These are phyloP conservation scores for Heterodera carotae DNA, from an alignment of 1,140 invertebrate species.

Conservation along the genomic window DNA sequence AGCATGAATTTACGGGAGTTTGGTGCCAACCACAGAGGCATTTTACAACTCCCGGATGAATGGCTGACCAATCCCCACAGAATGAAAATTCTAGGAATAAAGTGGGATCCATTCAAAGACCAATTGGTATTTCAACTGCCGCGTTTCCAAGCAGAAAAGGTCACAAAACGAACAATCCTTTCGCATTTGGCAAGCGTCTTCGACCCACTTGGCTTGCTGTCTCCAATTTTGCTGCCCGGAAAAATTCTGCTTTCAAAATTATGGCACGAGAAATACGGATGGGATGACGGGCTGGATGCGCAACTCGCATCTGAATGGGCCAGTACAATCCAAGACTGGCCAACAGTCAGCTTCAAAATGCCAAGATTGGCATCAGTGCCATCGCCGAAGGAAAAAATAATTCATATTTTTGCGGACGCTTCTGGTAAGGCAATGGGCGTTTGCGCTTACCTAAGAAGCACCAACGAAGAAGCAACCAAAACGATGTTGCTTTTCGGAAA, in stretches of 20 bases:
- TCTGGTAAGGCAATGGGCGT: constrained; percentile 12
- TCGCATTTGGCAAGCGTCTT: background rate
- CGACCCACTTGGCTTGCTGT: background rate
- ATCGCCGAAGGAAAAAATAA: background rate
- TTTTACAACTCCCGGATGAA: background rate
- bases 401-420: constrained; percentile 10
- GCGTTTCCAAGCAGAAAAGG: background rate
- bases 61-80: background rate
- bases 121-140: background rate
- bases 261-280: background rate
- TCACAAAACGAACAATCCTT: constrained; percentile 6
- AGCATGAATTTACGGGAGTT: constrained; percentile 7
- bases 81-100: background rate
- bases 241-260: constrained; percentile 2
- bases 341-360: background rate
- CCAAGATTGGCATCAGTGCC: background rate
- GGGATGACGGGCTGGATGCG: background rate
- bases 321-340: background rate
- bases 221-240: background rate
- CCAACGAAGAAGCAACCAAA: background rate
- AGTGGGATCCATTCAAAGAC: background rate
- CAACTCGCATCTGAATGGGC: background rate
- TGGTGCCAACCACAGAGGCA: background rate
- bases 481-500: background rate
- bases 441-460: background rate